Evolutionary conservation across 1,140 invertebrate species (phyloP).

Genomic region (Cydia fagiglandana): DNA sequence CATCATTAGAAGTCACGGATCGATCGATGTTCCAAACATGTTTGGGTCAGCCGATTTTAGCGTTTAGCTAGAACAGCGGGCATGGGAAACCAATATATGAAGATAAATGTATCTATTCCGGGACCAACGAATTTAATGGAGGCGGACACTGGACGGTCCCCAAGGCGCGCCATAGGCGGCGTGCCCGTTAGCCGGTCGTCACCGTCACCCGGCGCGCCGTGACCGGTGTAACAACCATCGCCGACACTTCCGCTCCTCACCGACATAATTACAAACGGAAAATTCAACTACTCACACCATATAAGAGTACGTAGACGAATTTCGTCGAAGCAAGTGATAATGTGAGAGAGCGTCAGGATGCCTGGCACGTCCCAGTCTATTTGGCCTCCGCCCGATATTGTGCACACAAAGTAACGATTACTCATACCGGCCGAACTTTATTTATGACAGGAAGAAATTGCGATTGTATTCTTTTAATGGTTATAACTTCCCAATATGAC

Average conservation of each 20-base stretch:
- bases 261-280: constrained; percentile 74
- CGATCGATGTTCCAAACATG: not conserved
- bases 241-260: constrained; percentile 65
- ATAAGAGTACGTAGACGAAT: constrained; percentile 59
- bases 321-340: constrained; percentile 51
- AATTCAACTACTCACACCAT: constrained; percentile 65
- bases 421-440: constrained; percentile 71
- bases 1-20: no score
- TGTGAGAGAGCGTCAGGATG: constrained; percentile 46
- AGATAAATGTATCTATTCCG: constrained; percentile 2
- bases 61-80: not conserved
- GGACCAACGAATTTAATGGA: constrained; percentile 42
- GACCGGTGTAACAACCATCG: constrained; percentile 64
- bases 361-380: constrained; percentile 71
- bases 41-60: not conserved
- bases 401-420: constrained; percentile 75
- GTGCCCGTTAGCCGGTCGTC: constrained; percentile 65
- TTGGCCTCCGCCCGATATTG: constrained; percentile 69
- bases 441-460: constrained; percentile 78
- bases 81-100: not conserved
- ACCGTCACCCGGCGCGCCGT: constrained; percentile 49
- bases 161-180: constrained; percentile 54
- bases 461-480: constrained; percentile 75
- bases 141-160: constrained; percentile 58
- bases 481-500: constrained; percentile 73